These are phyloP conservation scores for Caenorhabditis drosophilae DNA, from an alignment of 2,888 invertebrate species.

Conservation along the genomic window DNA sequence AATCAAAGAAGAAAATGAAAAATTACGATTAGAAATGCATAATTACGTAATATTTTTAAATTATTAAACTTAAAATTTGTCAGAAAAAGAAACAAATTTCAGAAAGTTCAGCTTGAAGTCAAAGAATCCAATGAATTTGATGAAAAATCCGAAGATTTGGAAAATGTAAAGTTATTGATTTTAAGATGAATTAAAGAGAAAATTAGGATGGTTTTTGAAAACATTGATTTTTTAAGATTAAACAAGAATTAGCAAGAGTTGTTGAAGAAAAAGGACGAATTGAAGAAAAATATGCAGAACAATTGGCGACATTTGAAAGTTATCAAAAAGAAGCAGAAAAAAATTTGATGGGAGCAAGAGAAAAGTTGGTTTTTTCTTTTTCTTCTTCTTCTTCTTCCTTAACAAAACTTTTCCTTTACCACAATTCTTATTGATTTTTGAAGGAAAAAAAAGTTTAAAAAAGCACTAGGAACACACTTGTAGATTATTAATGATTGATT, in stretches of 20 bases:
- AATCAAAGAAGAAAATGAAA: conserved; percentile 20
- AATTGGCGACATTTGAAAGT: conserved; percentile 18
- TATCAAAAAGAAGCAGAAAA: conserved; percentile 34
- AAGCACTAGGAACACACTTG: too few relatives aligned
- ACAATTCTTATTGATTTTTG: too few relatives aligned
- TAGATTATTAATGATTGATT: too few relatives aligned
- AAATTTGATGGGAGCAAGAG: conserved; percentile 16
- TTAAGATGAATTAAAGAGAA: too few relatives aligned
- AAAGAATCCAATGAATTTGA: conserved; percentile 25
- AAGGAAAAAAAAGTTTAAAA: too few relatives aligned
- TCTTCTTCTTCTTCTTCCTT: background rate
- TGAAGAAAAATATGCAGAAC: conserved; percentile 16
- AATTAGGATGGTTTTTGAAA: too few relatives aligned
- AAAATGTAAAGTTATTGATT: conserved; percentile 11
- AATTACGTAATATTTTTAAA: conserved; percentile 7
- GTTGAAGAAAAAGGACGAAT: conserved; percentile 8
- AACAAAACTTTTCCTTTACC: too few relatives aligned
- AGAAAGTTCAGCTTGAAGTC: conserved; percentile 33
- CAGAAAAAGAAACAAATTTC: background rate
- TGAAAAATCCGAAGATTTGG: conserved; percentile 21
- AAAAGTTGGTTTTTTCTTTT: conserved; percentile 22
- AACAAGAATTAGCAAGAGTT: too few relatives aligned
- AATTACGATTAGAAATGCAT: conserved; percentile 28
- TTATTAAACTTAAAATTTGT: background rate
- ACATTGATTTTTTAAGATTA: too few relatives aligned